Base-by-base conservation (phyloP, 2,888 invertebrate species). In the Chirona hameri region DNA sequence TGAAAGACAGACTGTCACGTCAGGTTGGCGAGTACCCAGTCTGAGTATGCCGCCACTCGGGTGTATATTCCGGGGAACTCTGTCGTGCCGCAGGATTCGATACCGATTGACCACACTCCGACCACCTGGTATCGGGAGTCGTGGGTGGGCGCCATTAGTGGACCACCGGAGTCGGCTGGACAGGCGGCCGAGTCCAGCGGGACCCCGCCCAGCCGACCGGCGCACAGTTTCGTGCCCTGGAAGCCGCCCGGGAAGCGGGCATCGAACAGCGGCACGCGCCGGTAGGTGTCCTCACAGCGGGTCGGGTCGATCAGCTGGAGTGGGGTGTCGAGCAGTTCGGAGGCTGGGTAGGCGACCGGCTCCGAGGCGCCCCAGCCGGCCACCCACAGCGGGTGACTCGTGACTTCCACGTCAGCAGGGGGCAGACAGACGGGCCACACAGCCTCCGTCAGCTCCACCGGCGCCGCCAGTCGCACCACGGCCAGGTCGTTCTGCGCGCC, bases 121-220 rank as follows among this genome's bases (percentile, higher is more conserved):
- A 93, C 94, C 84, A 95, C 21, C 46, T 76, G 46, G 24, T 46
- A 76, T 18, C 18, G 4, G 76, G 10, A 39, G 39, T 24, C 76
- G 0, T 15, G 9, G 24, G 10, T n/a, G 52, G 52, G 27, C 21
- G 15, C 31, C 76, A 76, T 12, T 24, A 76, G 76, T 5, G 76
- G 76, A 1, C 76, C 76, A 21, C 76, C 76, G 0, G 76, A 46
- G 76, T 76, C 76, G 46, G 21, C 76, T 24, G 15, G 76, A 12
- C 76, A 76, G 10, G 76, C 76, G 12, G 52, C 52, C 1, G 52
- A 52, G 76, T 76, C 76, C 10, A 9, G 21, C 39, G 10, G 24
- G 15, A 9, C 21, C 24, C 24, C 46, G 24, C 12, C 76, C 9
- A 18, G 7, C 0, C 24, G 21, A 9, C 12, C 2, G 0, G 76